Conservation (phyloP, 1,140 invertebrate genomes). For the Lasaia peninsularis region DNA sequence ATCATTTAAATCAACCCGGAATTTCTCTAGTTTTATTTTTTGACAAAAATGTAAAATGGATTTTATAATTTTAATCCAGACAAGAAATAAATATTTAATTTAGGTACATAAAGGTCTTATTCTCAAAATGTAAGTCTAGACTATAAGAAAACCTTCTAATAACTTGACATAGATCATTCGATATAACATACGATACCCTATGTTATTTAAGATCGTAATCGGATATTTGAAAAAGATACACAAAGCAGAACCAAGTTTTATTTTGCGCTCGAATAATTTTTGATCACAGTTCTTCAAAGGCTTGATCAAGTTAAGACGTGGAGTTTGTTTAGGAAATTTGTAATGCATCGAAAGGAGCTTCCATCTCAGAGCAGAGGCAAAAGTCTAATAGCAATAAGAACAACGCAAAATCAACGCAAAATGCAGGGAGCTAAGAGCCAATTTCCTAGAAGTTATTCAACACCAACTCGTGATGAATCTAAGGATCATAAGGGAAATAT, state of each 20-base stretch:
- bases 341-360: conserved; percentile 61
- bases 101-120: too few relatives aligned
- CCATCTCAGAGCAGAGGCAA: conserved; percentile 40
- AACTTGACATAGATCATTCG: conserved; percentile 42
- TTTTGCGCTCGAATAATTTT: conserved; percentile 43
- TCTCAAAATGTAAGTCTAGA: conserved; percentile 4
- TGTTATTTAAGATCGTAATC: conserved; percentile 63
- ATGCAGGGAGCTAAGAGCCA: conserved; percentile 43
- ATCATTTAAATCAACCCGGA: too few relatives aligned
- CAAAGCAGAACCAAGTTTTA: conserved; percentile 36
- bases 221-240: conserved; percentile 50
- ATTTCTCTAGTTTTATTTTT: too few relatives aligned
- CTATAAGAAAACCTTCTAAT: conserved; percentile 22
- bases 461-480: conserved; percentile 47
- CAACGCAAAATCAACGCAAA: conserved; percentile 55
- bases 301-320: conserved; percentile 42
- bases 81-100: too few relatives aligned
- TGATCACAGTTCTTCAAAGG: conserved; percentile 39
- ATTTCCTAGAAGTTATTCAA: conserved; percentile 59
- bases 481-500: conserved; percentile 43
- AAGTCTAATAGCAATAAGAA: conserved; percentile 61
- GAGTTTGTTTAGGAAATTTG: conserved; percentile 17
- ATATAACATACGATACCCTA: conserved; percentile 62
- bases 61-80: too few relatives aligned
- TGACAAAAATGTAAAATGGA: too few relatives aligned